phyloP scores from a whole-genome alignment of 2,797 vertebrate species.

The Labeo calbasu region DNA sequence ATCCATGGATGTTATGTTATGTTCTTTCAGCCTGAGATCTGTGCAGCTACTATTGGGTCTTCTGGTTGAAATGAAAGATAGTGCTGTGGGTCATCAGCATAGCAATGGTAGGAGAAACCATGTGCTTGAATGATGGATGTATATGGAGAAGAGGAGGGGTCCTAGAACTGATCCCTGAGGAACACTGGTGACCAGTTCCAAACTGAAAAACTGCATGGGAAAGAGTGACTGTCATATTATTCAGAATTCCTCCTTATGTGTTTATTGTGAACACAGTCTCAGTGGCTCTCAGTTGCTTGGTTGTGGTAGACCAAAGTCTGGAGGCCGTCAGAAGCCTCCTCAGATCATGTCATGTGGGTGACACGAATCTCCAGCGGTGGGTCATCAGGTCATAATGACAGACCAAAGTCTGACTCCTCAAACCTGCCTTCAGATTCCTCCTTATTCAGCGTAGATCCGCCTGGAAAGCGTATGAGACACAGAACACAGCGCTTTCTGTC shows the following conservation, averaged over 20 bases:
- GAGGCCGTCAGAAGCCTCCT: constrained; percentile 9
- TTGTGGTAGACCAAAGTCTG: constrained; percentile 10
- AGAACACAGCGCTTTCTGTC: neutral
- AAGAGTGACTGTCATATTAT: neutral
- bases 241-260: neutral
- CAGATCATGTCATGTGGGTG: constrained; percentile 45
- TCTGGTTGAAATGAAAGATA: too few relatives aligned
- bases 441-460: neutral
- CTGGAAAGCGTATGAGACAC: neutral
- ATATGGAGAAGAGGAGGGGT: too few relatives aligned
- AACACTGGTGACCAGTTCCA: neutral
- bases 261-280: constrained; percentile 32
- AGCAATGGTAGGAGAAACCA: too few relatives aligned
- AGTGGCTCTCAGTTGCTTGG: neutral
- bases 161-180: too few relatives aligned
- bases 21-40: too few relatives aligned
- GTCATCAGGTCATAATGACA: constrained; percentile 59
- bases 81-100: too few relatives aligned
- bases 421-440: constrained; percentile 30
- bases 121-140: too few relatives aligned
- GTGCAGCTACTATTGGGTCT: too few relatives aligned
- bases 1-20: too few relatives aligned
- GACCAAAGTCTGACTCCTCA: constrained; percentile 36
- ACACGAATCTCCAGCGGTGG: constrained; percentile 53
- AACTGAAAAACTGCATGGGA: neutral